phyloP scores from a whole-genome alignment of 2,797 vertebrate species.

The Eidolon dupreanum region DNA sequence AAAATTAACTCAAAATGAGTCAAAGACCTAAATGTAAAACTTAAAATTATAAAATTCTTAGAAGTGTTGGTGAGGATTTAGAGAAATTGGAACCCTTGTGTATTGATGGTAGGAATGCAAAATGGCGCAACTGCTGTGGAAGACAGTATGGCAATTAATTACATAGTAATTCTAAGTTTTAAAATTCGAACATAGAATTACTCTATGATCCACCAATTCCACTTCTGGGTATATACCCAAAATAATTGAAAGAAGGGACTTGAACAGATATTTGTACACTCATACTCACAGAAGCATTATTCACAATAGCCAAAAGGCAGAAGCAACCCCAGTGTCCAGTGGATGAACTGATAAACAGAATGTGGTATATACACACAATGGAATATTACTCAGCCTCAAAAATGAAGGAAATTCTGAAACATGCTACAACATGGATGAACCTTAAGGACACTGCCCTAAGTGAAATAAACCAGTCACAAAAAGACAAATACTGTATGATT shows the following conservation, averaged over 20 bases:
- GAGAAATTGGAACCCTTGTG: neutral
- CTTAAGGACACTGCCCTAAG: neutral
- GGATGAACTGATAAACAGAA: neutral
- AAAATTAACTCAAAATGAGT: constrained; percentile 14
- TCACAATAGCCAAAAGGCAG: neutral
- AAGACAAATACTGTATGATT: neutral
- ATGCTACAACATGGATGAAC: neutral
- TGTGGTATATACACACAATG: neutral
- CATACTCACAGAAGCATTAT: neutral
- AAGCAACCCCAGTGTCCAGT: neutral
- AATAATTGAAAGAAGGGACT: neutral
- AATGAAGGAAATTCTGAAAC: neutral
- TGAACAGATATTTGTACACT: neutral
- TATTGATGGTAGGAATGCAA: neutral
- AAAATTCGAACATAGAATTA: neutral
- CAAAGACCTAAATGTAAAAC: neutral
- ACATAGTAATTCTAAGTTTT: neutral
- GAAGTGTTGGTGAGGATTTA: neutral
- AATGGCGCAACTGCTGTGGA: neutral
- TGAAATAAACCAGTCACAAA: neutral
- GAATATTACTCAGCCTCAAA: neutral
- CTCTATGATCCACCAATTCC: neutral
- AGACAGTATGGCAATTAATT: neutral
- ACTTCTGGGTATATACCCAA: neutral
- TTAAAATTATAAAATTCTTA: neutral